phyloP scores from a whole-genome alignment of 2,888 invertebrate species.

The Norana najaformis region DNA sequence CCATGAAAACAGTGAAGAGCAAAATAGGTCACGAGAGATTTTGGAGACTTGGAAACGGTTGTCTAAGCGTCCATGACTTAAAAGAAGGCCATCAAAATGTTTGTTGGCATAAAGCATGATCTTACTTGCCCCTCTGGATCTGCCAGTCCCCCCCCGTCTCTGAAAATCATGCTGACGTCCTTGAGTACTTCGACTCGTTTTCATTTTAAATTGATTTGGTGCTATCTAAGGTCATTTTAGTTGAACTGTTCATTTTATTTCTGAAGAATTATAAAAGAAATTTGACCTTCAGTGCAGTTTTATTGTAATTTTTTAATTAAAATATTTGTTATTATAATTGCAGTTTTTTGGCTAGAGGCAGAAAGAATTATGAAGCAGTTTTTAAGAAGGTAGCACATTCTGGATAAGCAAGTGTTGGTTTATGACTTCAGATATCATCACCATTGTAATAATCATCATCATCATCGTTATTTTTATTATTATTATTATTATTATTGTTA shows the following conservation, averaged over 20 bases:
- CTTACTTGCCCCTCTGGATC: not conserved
- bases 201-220: not conserved
- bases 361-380: not conserved
- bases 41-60: too few relatives aligned
- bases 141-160: not conserved
- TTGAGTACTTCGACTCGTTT: not conserved
- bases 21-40: too few relatives aligned
- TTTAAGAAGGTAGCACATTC: not conserved
- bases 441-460: not conserved
- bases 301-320: not conserved
- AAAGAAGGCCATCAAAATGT: not conserved
- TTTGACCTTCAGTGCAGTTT: not conserved
- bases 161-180: not conserved
- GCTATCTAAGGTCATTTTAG: not conserved
- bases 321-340: not conserved
- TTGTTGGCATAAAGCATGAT: not conserved
- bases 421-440: not conserved
- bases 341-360: not conserved
- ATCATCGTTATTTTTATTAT: too few relatives aligned
- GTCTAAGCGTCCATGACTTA: not conserved
- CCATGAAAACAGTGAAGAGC: too few relatives aligned
- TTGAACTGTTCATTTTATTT: not conserved
- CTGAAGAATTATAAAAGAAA: not conserved
- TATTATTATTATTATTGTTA: too few relatives aligned
- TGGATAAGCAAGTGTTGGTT: not conserved